phyloP scores from a whole-genome alignment of 2,888 invertebrate genomes.

The Pasiphila rectangulata region DNA sequence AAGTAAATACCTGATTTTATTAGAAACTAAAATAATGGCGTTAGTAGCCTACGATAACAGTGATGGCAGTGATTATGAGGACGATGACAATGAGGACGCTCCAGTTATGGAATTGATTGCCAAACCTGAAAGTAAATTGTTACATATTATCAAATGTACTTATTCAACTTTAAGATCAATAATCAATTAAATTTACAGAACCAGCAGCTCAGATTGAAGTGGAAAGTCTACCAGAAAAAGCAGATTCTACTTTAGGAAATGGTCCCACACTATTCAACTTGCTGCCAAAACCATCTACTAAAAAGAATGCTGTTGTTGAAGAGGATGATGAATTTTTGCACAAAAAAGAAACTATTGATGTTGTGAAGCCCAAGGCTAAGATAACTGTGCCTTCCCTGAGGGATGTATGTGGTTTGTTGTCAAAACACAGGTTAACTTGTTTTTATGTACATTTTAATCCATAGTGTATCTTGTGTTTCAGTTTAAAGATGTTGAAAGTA shows the following conservation, averaged over 20 bases:
- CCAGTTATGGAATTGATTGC: constrained; percentile 41
- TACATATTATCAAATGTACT: not conserved
- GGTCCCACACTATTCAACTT: constrained; percentile 53
- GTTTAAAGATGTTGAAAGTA: constrained; percentile 82
- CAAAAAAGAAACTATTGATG: constrained; percentile 73
- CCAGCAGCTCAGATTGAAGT: constrained; percentile 19
- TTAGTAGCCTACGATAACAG: constrained; percentile 83
- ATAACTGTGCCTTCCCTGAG: constrained; percentile 85
- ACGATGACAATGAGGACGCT: constrained; percentile 45
- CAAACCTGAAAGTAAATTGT: constrained; percentile 41
- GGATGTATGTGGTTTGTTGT: constrained; percentile 69
- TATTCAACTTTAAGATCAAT: no score
- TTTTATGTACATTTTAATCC: no score
- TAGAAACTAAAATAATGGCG: constrained; percentile 66
- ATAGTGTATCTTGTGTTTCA: constrained; percentile 39
- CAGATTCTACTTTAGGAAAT: constrained; percentile 19
- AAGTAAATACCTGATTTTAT: no score
- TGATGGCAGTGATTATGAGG: constrained; percentile 69
- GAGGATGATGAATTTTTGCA: constrained; percentile 84
- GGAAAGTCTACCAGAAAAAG: not conserved
- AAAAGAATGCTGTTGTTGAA: constrained; percentile 61
- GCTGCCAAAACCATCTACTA: constrained; percentile 75
- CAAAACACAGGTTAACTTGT: no score
- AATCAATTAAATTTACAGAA: constrained; percentile 28
- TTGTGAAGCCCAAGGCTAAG: constrained; percentile 78